These are phyloP conservation scores for Neotoma lepida DNA, from an alignment of 2,113 vertebrate genomes.

Conservation along the genomic window DNA sequence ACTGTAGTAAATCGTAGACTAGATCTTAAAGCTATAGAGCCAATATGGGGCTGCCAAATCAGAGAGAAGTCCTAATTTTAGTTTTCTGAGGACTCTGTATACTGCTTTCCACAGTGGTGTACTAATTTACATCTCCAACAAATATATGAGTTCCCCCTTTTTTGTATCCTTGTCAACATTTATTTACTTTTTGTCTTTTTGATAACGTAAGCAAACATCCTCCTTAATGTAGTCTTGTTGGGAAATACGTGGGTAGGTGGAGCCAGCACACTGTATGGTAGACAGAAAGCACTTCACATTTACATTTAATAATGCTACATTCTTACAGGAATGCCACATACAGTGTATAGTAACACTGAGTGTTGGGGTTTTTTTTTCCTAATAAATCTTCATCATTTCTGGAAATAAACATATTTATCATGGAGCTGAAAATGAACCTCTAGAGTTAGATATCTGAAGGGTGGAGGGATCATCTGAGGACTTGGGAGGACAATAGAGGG, in stretches of 20 bases:
- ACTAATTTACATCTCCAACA: background rate
- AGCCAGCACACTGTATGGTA: background rate
- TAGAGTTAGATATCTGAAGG: background rate
- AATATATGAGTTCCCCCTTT: background rate
- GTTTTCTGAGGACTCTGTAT: background rate
- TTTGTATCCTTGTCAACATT: background rate
- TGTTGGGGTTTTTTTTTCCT: background rate
- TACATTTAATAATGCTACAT: background rate
- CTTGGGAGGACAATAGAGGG: background rate
- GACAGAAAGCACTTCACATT: background rate
- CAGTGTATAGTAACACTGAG: background rate
- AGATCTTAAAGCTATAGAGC: background rate
- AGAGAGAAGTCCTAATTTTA: background rate
- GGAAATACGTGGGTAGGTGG: background rate
- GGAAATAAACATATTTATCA: background rate
- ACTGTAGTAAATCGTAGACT: background rate
- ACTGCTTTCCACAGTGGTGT: background rate
- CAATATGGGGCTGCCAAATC: no score
- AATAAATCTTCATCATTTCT: background rate
- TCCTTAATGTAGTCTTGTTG: background rate
- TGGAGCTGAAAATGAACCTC: background rate
- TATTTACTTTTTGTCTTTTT: background rate
- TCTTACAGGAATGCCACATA: background rate
- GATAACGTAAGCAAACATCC: background rate
- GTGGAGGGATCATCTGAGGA: background rate